Evolutionary conservation across 2,888 invertebrate genomes (phyloP), one percentile per base, ranked within the genome.

Genomic region (Melinaea marsaeus): DNA sequence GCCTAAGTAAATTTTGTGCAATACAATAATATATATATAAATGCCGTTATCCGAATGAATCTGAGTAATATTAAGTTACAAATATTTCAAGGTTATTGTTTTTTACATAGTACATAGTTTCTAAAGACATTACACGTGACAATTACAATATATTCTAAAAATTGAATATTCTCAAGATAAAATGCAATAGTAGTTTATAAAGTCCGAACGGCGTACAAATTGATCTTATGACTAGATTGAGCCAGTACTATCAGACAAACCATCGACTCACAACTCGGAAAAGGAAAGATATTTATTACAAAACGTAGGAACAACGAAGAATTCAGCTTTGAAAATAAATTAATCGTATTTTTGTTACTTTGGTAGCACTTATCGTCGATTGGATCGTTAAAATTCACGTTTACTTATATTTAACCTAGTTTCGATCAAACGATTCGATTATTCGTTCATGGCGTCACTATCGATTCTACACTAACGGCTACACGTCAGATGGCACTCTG

Each of bases 181-280:
- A 83, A 75, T 74, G 75, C 77, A 79, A 75, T 81, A 79, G 77
- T 68, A 70, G 81, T 83, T 76, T 78, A 83, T 86, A 86, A 51
- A 84, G 81, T 84, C 79, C 80, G 79, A 86, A 86, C 80, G 84
- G 84, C 84, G 86, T 81, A 82, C 77, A 75, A 83, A 88, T 88
- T 88, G 85, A 88, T 88, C 90, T 90, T 90, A 90, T 90, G 90
- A 90, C 90, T 90, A 90, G 90, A 90, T 90, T 90, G 90, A 90
- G 90, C 88, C 90, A 90, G 89, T 86, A 79, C 78, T 81, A 82
- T 79, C 80, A 78, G 75, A 83, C 79, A 82, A 83, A 84, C 79
- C 81, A 79, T 77, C 77, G 74, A 75, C 74, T 79, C 76, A 75
- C 77, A 86, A 83, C 81, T 79, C 74, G 74, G 81, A 83, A 84